Evolutionary conservation across 2,797 vertebrate genomes (phyloP), one percentile per base, ranked within the genome.

Genomic region (Antennarius maculatus): DNA sequence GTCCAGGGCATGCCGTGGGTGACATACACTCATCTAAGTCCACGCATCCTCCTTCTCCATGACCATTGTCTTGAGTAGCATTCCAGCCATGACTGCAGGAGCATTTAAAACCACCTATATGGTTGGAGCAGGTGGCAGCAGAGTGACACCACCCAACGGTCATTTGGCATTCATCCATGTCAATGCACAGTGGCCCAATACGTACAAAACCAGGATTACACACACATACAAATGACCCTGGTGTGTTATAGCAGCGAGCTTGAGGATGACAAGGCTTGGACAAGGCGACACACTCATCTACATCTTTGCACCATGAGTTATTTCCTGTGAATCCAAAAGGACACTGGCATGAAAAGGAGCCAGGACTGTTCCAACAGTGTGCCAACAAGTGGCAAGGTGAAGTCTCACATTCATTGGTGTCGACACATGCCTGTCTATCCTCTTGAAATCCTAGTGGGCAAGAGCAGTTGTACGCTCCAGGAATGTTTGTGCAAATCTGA

Each of bases 311-410:
- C 86, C 85, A 84, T 9, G 84, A 90, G 46, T 93, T 92, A 43
- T 95, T 92, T 54, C 93, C 93, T 29, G 67, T 16, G 4, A 92
- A 93, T 29, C 94, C 94, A 10, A 62, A 47, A 1, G 84, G 90
- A 61, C 95, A 95, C 56, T 82, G 86, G 65, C 95, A 95, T 2
- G 85, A 89, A 80, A 92, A 95, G 39, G 93, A 93, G 10, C 94
- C 94, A 0, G 79, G 82, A 12, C 60, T 87, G 84, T 95, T 94
- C 88, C 91, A 92, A 74, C 95, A 95, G 23, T 43, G 66, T 5
- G 94, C 93, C 7, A 83, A 43, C 0, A 73, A 61, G 61, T 93
- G 88, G 75, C 94, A 95, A 1, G 74, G 80, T 2, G 66, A 67
- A 54, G 62, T 71, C 4, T 79, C 68, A 53, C 95, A 95, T 85